Conservation (phyloP, 2,888 invertebrate genomes). For the Apamea sordens region DNA sequence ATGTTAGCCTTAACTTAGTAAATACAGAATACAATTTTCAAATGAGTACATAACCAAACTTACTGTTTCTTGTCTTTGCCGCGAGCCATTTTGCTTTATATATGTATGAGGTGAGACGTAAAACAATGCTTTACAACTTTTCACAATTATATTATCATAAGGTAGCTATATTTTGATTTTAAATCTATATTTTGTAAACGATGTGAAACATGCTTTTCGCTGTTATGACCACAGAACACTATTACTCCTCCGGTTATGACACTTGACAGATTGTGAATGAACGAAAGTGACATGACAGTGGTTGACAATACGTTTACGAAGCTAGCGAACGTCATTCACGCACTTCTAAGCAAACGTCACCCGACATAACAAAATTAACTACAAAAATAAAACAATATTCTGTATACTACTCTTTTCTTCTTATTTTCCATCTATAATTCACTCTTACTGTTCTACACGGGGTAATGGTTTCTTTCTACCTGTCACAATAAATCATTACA, state of each 20-base stretch:
- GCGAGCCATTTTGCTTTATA: slow-evolving; percentile 80
- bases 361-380: background rate
- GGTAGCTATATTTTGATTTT: background rate
- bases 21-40: slow-evolving; percentile 26
- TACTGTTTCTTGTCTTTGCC: slow-evolving; percentile 89
- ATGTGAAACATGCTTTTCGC: slow-evolving; percentile 36
- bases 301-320: slow-evolving; percentile 6
- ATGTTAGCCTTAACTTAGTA: slow-evolving; percentile 40
- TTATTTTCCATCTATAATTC: background rate
- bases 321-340: background rate
- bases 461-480: background rate
- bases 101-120: background rate
- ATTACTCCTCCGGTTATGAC: too few relatives aligned
- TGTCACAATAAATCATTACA: background rate
- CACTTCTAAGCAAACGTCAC: background rate
- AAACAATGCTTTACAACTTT: background rate
- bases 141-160: background rate
- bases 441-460: too few relatives aligned
- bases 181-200: slow-evolving; percentile 26
- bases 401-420: too few relatives aligned
- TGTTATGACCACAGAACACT: too few relatives aligned
- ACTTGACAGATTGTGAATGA: background rate
- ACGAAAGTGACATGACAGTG: too few relatives aligned
- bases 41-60: slow-evolving; percentile 74
- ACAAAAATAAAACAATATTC: background rate